Conservation (phyloP, 2,888 invertebrate genomes). For the Noctua janthina region DNA sequence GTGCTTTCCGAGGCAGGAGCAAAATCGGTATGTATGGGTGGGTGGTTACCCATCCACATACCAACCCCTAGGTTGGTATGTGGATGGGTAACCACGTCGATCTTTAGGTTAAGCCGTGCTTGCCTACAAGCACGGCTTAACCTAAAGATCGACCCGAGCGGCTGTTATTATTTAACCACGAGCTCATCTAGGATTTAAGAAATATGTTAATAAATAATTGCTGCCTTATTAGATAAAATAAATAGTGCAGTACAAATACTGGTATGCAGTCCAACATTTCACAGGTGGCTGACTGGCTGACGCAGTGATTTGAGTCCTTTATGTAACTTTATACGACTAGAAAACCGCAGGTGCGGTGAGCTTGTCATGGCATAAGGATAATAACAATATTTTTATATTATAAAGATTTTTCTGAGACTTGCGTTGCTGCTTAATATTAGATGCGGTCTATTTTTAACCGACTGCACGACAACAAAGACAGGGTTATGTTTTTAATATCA, state of each 20-base stretch:
- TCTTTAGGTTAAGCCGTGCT: too few species aligned
- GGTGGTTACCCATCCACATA: too few species aligned
- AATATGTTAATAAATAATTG: not conserved
- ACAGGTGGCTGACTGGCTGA: conserved; percentile 54
- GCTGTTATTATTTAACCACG: too few species aligned
- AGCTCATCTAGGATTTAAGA: too few species aligned
- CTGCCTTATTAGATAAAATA: conserved; percentile 4
- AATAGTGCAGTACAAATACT: not conserved
- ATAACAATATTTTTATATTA: not conserved
- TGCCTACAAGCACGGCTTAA: too few species aligned
- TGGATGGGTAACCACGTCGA: too few species aligned
- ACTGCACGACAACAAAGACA: not conserved
- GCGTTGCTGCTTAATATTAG: not conserved
- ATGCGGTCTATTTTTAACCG: not conserved
- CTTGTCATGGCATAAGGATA: conserved; percentile 17
- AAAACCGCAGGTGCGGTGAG: conserved; percentile 59
- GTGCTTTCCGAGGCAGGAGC: too few species aligned
- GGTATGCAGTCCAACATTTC: conserved; percentile 36
- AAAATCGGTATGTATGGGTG: too few species aligned
- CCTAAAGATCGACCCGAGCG: too few species aligned
- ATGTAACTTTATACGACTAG: conserved; percentile 46
- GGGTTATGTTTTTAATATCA: not conserved
- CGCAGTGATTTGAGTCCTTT: conserved; percentile 47
- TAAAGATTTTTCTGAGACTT: not conserved
- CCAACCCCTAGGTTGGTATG: too few species aligned